A percentile compares a stretch with the other conserved stretches of the same genome.
Evolutionary conservation across 2,888 invertebrate species (phyloP).

Genomic region (Campoplex capitator): DNA sequence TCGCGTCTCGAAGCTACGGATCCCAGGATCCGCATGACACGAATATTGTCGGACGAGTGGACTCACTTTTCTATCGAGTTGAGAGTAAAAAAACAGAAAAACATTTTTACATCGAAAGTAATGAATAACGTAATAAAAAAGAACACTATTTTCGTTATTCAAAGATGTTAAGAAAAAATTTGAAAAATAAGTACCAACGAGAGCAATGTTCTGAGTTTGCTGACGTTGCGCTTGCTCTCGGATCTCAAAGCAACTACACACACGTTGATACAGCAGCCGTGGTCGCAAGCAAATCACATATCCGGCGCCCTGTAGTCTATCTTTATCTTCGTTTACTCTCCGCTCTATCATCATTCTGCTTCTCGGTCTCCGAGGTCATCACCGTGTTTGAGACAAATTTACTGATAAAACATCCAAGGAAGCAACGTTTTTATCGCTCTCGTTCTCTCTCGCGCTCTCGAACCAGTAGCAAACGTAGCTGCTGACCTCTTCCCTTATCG

Average conservation of each 20-base stretch:
- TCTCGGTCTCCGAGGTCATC: slow-evolving; percentile 58
- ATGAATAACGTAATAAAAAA: neutral
- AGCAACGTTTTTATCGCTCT: slow-evolving; percentile 62
- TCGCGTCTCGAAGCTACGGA: slow-evolving; percentile 67
- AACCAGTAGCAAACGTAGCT: neutral
- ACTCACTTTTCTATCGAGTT: neutral
- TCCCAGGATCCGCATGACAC: slow-evolving; percentile 74
- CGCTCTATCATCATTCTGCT: slow-evolving; percentile 31
- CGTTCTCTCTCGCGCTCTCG: slow-evolving; percentile 45
- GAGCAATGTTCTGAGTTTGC: slow-evolving; percentile 20
- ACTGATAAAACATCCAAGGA: slow-evolving; percentile 72
- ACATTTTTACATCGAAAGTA: neutral
- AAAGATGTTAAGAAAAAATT: neutral
- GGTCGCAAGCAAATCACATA: slow-evolving; percentile 30
- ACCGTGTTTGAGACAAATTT: slow-evolving; percentile 76
- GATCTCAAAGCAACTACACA: slow-evolving; percentile 40
- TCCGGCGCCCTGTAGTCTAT: slow-evolving; percentile 25
- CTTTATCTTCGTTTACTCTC: slow-evolving; percentile 59
- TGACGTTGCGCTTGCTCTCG: slow-evolving; percentile 46
- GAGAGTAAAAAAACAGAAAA: neutral
- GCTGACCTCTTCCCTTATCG: slow-evolving; percentile 68
- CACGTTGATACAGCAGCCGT: neutral
- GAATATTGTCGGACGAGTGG: slow-evolving; percentile 11
- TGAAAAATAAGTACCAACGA: too few species aligned
- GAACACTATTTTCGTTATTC: neutral